Percentiles rank a stretch among this genome's conserved stretches.
These are phyloP conservation scores for Enteromius trimaculatus DNA, from an alignment of 2,797 vertebrate species.

Conservation along the genomic window DNA sequence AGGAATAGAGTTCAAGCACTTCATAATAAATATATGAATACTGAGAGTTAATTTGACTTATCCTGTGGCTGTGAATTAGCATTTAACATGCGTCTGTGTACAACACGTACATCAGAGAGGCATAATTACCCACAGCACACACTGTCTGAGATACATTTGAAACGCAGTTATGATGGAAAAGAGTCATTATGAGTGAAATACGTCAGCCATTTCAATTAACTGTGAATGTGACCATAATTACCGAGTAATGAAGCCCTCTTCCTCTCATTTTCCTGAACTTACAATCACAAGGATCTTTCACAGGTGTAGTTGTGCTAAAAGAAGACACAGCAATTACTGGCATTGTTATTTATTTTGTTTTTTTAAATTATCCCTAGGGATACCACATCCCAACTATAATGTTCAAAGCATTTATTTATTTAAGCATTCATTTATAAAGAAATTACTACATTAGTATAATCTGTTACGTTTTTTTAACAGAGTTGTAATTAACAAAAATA, in stretches of 20 bases:
- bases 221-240: slow-evolving; percentile 25
- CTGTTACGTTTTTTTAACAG: too few species aligned
- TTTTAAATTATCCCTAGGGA: background rate
- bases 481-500: background rate
- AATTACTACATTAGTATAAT: background rate
- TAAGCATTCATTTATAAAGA: background rate
- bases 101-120: slow-evolving; percentile 1
- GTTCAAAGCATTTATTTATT: too few species aligned
- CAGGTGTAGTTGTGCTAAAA: background rate
- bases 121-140: slow-evolving; percentile 15
- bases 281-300: slow-evolving; percentile 2
- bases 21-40: background rate
- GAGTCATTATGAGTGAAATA: slow-evolving; percentile 1
- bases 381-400: background rate
- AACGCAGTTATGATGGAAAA: slow-evolving; percentile 34
- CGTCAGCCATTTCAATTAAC: slow-evolving; percentile 20
- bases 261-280: background rate
- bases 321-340: background rate
- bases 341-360: background rate
- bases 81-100: background rate
- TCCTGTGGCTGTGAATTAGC: background rate
- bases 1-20: background rate
- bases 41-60: background rate
- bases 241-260: background rate
- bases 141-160: slow-evolving; percentile 20